A percentile compares a stretch with the other conserved stretches of the same genome.
Conservation (phyloP, 1,140 invertebrate species). For the silkworm (Bombyx mori) region ASM3026992v2 NC_085119.1:6469001-6469500, state of each 20-base stretch:
- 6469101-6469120: no score
- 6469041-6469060: no score
- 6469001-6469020: no score
- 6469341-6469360: slow-evolving; percentile 94
- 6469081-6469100: no score
- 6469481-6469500: slow-evolving; percentile 94
- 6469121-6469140: no score
- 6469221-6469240: no score
- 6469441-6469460: slow-evolving; percentile 98
- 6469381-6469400: slow-evolving; percentile 98
- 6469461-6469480: slow-evolving; percentile 98
- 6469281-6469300: slow-evolving; percentile 96
- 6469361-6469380: slow-evolving; percentile 89
- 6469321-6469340: slow-evolving; percentile 94
- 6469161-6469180: no score
- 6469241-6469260: slow-evolving; percentile 73
- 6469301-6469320: slow-evolving; percentile 90
- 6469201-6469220: no score
- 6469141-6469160: no score
- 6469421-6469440: slow-evolving; percentile 98
- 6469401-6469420: slow-evolving; percentile 98
- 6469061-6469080: no score
- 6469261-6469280: slow-evolving; percentile 94
- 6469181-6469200: not conserved
- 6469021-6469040: no score